Conservation (phyloP, 2,888 invertebrate genomes). For the Dryobota labecula region DNA sequence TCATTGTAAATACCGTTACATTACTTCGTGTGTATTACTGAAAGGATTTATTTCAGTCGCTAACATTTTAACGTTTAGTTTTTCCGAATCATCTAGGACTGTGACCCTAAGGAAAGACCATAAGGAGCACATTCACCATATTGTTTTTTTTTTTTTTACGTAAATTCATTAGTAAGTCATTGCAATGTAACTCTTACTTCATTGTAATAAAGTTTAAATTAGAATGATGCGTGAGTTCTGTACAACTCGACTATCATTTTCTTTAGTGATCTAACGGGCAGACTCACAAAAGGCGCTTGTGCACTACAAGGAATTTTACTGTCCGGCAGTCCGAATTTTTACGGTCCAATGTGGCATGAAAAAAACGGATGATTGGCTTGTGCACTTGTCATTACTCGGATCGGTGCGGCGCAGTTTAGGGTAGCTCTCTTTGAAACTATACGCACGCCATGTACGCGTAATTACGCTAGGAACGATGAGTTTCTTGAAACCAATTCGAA, state of each 20-base stretch:
- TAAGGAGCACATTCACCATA: neutral
- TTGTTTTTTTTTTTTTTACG: neutral
- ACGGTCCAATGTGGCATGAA: too few relatives aligned
- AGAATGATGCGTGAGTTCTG: neutral
- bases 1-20: conserved; percentile 74
- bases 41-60: conserved; percentile 59
- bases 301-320: too few relatives aligned
- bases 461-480: too few relatives aligned
- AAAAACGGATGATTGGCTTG: too few relatives aligned
- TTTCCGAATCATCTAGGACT: conserved; percentile 27
- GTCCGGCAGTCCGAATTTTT: too few relatives aligned
- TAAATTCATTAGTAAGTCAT: neutral
- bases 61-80: conserved; percentile 65
- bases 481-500: too few relatives aligned
- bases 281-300: too few relatives aligned
- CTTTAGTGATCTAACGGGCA: conserved; percentile 14
- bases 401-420: too few relatives aligned
- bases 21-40: conserved; percentile 63
- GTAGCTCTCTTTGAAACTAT: too few relatives aligned
- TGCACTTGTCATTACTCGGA: too few relatives aligned
- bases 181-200: neutral
- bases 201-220: neutral
- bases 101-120: neutral
- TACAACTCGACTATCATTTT: neutral
- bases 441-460: too few relatives aligned